Evolutionary conservation across 2,797 vertebrate genomes (phyloP).

Genomic region (Phalloptychus januarius): DNA sequence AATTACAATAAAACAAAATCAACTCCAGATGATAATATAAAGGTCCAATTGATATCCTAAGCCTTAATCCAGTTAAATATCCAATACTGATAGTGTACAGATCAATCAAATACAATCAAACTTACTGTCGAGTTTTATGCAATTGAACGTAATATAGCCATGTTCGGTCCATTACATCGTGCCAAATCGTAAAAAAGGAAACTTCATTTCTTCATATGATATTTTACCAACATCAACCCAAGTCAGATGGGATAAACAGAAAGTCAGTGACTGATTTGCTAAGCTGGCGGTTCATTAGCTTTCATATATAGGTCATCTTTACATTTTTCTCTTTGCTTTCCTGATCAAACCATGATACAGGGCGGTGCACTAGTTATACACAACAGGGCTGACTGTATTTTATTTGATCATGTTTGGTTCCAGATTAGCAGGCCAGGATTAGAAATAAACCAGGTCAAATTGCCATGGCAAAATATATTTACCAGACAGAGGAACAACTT

Average conservation of each 20-base stretch:
- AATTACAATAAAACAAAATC: neutral
- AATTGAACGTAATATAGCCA: neutral
- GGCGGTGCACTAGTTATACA: neutral
- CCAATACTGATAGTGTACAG: neutral
- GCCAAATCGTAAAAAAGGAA: neutral
- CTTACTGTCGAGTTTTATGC: neutral
- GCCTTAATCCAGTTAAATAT: neutral
- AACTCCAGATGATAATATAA: neutral
- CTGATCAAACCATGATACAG: neutral
- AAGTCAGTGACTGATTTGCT: neutral
- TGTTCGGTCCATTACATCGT: neutral
- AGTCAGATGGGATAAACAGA: neutral
- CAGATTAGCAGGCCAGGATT: neutral
- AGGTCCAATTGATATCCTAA: neutral
- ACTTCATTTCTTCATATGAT: neutral
- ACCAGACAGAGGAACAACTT: neutral
- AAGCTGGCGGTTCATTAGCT: neutral
- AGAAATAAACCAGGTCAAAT: neutral
- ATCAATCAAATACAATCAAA: neutral
- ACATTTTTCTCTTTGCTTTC: neutral
- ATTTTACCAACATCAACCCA: neutral
- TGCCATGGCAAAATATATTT: neutral
- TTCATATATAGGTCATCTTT: neutral
- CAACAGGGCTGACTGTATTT: neutral
- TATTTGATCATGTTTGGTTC: neutral